Base-by-base conservation (phyloP, 2,113 vertebrate species). In the Fulmarus glacialis region DNA sequence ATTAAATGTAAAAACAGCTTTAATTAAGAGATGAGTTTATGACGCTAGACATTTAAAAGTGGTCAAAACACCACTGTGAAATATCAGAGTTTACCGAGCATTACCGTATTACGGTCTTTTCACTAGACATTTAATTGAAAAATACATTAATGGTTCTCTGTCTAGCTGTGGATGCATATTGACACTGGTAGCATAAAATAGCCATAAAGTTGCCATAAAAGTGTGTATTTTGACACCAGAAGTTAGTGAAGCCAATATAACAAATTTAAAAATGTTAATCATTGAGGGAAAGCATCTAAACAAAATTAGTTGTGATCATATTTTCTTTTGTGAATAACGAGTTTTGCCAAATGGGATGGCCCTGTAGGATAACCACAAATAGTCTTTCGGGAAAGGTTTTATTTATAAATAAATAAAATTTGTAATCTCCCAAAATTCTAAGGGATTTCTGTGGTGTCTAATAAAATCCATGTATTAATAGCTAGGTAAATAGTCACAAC, bases 391-490 rank as follows among this genome's bases (percentile, higher is more conserved):
- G 38, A 75, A 55, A 63, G 36, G 36, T 29, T 48, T 58, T 89
- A 12, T 94, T 47, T 59, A 40, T 64, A 80, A 93, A 58, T 74
- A 52, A 64, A 38, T 43, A 53, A 29, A 62, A 34, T 17, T 16
- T 48, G 15, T 47, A 47, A 29, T 47, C 64, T 64, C 24, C n/a
- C 11, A 40, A n/a, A n/a, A n/a, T n/a, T n/a, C 55, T 50, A 48
- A 38, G 47, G 66, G 32, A 74, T 81, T 90, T 89, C 68, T 85
- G 17, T 82, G 22, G 34, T 32, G 18, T 62, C 27, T 92, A 81
- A 87, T 93, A 88, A 78, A 80, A 94, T 96, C 71, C 59, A 20
- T 85, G 23, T 89, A 75, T 77, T 59, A 91, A 90, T 73, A 60
- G 26, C 32, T 43, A 94, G 38, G 90, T 95, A 94, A 86, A 93